Conservation (phyloP, 2,113 vertebrate species). For the Reinhardtius hippoglossoides region DNA sequence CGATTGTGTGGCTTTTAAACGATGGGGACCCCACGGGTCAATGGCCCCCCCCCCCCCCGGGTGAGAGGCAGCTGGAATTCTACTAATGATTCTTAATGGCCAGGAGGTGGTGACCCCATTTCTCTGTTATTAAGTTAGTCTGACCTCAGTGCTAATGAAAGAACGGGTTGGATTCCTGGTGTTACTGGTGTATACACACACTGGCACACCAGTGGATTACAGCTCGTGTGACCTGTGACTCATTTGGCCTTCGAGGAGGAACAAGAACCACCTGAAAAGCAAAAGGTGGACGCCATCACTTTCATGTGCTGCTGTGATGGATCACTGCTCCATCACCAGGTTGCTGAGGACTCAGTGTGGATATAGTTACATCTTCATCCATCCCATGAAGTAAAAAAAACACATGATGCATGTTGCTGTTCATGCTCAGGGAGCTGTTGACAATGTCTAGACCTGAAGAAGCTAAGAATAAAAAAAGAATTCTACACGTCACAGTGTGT, state of each 20-base stretch:
- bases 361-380: constrained; percentile 39
- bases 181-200: background rate
- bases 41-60: background rate
- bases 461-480: too few relatives aligned
- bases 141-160: constrained; percentile 42
- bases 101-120: constrained; percentile 16
- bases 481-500: too few relatives aligned
- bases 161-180: constrained; percentile 23
- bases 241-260: constrained; percentile 14
- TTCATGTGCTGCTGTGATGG: constrained; percentile 55
- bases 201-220: background rate
- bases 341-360: constrained; percentile 8
- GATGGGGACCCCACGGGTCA: constrained; percentile 14
- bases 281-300: constrained; percentile 25
- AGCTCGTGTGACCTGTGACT: constrained; percentile 41
- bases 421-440: too few relatives aligned
- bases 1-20: constrained; percentile 9
- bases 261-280: constrained; percentile 25
- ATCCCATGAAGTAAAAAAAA: constrained; percentile 38
- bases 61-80: constrained; percentile 26
- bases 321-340: constrained; percentile 48
- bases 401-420: background rate
- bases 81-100: constrained; percentile 48
- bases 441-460: too few relatives aligned
- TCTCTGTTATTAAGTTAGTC: constrained; percentile 1